These are phyloP conservation scores for Lissonota sp. DNA, from an alignment of 2,888 invertebrate species.

Conservation along the genomic window DNA sequence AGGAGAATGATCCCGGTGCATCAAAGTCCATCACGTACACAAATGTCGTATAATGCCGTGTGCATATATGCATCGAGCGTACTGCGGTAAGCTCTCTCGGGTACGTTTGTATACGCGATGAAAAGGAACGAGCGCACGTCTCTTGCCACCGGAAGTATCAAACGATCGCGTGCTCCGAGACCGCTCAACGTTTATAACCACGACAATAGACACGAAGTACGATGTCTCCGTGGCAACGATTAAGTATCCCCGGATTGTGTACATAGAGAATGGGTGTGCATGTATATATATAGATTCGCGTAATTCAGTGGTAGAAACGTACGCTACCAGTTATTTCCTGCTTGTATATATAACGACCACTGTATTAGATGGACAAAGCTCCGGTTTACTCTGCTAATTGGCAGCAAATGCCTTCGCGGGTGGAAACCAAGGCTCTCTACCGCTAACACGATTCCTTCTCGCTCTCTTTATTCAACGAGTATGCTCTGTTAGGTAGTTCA, in stretches of 20 bases:
- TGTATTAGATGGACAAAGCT: constrained; percentile 58
- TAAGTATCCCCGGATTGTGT: constrained; percentile 42
- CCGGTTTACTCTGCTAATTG: constrained; percentile 61
- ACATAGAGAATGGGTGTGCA: constrained; percentile 23
- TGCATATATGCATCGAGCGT: constrained; percentile 14
- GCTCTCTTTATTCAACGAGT: constrained; percentile 42
- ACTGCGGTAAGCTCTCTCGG: constrained; percentile 24
- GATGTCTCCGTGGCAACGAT: constrained; percentile 60
- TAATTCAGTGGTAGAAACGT: constrained; percentile 39
- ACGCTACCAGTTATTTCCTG: constrained; percentile 54
- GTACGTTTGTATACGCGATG: constrained; percentile 27
- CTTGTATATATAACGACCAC: constrained; percentile 16
- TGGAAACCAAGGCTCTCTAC: constrained; percentile 36
- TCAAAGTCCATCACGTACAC: constrained; percentile 29
- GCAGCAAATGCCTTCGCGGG: constrained; percentile 56
- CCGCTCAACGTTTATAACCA: constrained; percentile 52
- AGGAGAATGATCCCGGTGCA: constrained; percentile 40
- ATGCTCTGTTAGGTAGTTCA: constrained; percentile 17
- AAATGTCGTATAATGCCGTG: constrained; percentile 41
- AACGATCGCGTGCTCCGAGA: constrained; percentile 61
- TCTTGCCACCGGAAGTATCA: constrained; percentile 57
- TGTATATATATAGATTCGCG: constrained; percentile 31
- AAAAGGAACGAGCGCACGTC: constrained; percentile 38
- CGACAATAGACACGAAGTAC: constrained; percentile 54
- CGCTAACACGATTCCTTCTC: constrained; percentile 27